Conservation (phyloP, 2,113 vertebrate species). For the Platysternon megacephalum region DNA sequence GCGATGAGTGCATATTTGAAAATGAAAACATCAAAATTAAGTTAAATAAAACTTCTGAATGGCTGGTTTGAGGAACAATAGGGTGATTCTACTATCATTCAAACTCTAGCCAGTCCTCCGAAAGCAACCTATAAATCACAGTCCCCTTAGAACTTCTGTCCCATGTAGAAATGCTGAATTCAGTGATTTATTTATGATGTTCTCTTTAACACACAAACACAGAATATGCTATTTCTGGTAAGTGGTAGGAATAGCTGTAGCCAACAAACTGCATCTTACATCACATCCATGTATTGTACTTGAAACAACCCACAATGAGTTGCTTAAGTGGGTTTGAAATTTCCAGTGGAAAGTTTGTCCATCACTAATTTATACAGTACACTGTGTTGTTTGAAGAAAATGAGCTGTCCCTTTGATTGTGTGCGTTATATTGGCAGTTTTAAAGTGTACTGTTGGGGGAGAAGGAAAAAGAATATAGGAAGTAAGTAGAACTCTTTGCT, state of each 20-base stretch:
- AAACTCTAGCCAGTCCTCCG: neutral
- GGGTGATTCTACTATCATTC: neutral
- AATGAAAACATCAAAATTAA: neutral
- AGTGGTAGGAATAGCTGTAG: neutral
- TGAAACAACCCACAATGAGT: neutral
- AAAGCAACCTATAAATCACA: neutral
- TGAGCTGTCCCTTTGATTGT: neutral
- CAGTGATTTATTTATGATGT: neutral
- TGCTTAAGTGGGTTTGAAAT: constrained; percentile 8
- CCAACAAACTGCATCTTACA: neutral
- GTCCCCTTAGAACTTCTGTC: neutral
- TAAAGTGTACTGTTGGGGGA: neutral
- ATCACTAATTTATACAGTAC: neutral
- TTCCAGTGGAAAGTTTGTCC: constrained; percentile 20
- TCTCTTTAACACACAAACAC: neutral
- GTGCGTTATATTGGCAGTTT: neutral
- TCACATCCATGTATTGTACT: neutral
- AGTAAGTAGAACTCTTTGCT: neutral
- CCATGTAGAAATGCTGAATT: constrained; percentile 7
- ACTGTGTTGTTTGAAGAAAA: neutral
- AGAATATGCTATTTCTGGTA: neutral
- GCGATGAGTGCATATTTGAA: neutral
- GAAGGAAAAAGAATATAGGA: neutral
- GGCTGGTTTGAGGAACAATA: neutral
- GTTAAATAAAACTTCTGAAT: neutral